These are phyloP conservation scores for Melipona quadrifasciata DNA, from an alignment of 1,140 invertebrate genomes.

Conservation along the genomic window DNA sequence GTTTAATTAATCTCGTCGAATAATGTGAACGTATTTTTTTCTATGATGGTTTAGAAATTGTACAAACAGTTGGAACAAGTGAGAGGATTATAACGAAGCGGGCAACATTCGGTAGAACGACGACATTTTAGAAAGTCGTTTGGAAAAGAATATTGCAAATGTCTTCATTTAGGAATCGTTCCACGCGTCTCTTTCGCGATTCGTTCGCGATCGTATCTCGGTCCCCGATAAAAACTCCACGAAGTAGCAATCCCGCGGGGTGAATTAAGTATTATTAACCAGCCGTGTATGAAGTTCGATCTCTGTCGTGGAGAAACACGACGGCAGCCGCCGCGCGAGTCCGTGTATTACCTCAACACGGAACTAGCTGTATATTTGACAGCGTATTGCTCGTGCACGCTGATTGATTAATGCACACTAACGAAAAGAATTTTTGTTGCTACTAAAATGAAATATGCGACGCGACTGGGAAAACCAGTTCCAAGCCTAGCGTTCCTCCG, in stretches of 20 bases:
- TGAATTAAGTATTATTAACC: slow-evolving; percentile 42
- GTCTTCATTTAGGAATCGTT: not conserved
- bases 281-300: slow-evolving; percentile 1
- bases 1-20: no score
- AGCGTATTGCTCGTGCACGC: slow-evolving; percentile 36
- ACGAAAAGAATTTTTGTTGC: slow-evolving; percentile 63
- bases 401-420: slow-evolving; percentile 62
- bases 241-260: slow-evolving; percentile 33
- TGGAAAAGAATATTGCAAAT: not conserved
- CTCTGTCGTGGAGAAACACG: slow-evolving; percentile 5
- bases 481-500: slow-evolving; percentile 51
- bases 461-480: slow-evolving; percentile 68
- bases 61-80: no score
- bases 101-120: not conserved
- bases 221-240: slow-evolving; percentile 3
- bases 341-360: slow-evolving; percentile 3
- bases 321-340: not conserved
- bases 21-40: no score
- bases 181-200: not conserved
- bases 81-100: not conserved
- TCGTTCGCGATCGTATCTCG: not conserved
- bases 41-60: no score
- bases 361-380: slow-evolving; percentile 44
- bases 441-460: slow-evolving; percentile 64
- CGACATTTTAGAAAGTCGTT: not conserved